These are phyloP conservation scores for Spialia ferax DNA, from an alignment of 2,888 invertebrate genomes.

Conservation along the genomic window DNA sequence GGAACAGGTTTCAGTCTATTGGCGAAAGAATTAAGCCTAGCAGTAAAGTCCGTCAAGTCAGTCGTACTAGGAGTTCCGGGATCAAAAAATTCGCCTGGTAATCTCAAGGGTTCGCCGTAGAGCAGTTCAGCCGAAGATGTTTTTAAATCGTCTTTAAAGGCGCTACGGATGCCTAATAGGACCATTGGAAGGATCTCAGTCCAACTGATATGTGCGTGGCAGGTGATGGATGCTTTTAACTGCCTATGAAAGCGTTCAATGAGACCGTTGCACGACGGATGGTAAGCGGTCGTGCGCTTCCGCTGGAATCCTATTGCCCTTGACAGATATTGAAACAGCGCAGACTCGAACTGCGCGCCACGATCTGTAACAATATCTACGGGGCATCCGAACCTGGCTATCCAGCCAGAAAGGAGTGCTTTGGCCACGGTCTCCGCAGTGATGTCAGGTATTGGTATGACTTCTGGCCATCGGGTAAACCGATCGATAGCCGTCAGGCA, in stretches of 20 bases:
- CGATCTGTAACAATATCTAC: background rate
- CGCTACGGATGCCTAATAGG: background rate
- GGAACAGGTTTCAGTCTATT: background rate
- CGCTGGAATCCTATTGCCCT: background rate
- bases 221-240: background rate
- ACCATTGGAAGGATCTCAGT: background rate
- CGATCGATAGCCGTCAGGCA: background rate
- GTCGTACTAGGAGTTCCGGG: background rate
- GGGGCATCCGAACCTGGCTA: background rate
- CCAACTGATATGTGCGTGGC: background rate
- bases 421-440: slow-evolving; percentile 2
- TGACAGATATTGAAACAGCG: background rate
- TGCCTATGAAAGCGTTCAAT: background rate
- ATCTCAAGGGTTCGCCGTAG: background rate
- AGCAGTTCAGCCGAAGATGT: background rate
- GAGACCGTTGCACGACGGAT: background rate
- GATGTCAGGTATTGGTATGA: slow-evolving; percentile 1
- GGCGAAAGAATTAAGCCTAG: background rate
- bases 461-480: background rate
- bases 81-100: background rate
- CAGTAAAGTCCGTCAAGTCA: background rate
- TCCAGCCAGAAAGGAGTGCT: slow-evolving; percentile 1
- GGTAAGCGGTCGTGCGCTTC: background rate
- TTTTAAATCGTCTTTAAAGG: background rate
- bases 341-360: background rate